A percentile compares a stretch with the other conserved stretches of the same genome.
Conservation (phyloP, 2,113 vertebrate species). For the Tupaia tana region DNA sequence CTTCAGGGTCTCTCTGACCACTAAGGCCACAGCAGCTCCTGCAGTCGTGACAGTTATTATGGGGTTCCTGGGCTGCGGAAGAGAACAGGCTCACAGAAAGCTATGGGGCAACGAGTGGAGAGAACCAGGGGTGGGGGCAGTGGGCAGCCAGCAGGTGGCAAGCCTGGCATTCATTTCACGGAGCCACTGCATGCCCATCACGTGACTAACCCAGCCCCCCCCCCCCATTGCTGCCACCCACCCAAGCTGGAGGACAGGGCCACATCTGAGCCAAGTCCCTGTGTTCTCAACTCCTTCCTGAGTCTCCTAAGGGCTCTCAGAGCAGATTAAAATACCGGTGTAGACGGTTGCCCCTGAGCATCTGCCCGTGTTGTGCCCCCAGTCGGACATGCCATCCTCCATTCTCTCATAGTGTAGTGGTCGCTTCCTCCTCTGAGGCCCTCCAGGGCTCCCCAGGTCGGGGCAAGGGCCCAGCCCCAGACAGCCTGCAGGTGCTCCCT, state of each 20-base stretch:
- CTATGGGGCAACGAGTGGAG: not conserved
- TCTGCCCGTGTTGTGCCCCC: fast-evolving
- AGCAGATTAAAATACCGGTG: too few relatives aligned
- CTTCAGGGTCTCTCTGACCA: not conserved
- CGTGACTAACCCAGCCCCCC: too few relatives aligned
- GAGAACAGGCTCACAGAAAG: not conserved
- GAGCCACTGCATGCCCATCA: too few relatives aligned
- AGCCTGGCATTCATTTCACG: too few relatives aligned
- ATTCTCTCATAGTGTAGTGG: fast-evolving
- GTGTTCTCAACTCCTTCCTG: not conserved
- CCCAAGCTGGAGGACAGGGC: too few relatives aligned
- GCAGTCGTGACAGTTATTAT: fast-evolving
- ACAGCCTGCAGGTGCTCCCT: not conserved
- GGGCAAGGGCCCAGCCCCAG: not conserved
- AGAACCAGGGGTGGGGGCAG: fast-evolving
- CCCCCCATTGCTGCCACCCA: too few relatives aligned
- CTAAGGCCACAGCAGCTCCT: not conserved
- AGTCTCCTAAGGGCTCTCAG: not conserved
- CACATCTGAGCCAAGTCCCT: too few relatives aligned
- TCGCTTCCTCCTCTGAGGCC: not conserved
- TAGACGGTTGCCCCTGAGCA: not conserved
- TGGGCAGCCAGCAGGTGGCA: fast-evolving
- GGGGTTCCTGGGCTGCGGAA: fast-evolving
- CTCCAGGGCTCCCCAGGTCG: fast-evolving
- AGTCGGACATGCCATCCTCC: fast-evolving